These are phyloP conservation scores for Oncorhynchus masou DNA, from an alignment of 2,113 vertebrate genomes.

Conservation along the genomic window DNA sequence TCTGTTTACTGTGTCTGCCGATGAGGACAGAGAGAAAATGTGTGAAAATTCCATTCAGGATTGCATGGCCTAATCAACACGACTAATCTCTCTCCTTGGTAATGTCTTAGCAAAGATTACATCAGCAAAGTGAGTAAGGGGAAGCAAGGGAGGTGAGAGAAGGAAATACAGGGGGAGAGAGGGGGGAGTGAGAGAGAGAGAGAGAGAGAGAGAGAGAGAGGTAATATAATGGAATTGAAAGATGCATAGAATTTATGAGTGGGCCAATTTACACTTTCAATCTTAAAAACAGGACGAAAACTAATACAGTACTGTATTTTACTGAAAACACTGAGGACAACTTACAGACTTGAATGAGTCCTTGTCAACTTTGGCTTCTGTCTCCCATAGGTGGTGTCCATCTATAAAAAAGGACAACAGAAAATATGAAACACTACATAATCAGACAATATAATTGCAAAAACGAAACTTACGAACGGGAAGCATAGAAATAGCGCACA, in stretches of 20 bases:
- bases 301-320: no score
- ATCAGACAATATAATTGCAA: background rate
- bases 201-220: slow-evolving; percentile 22
- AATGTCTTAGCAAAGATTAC: slow-evolving; percentile 68
- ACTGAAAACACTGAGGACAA: slow-evolving; percentile 36
- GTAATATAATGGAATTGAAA: no score
- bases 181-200: slow-evolving; percentile 11
- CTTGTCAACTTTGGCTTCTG: slow-evolving; percentile 94
- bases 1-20: background rate
- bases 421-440: background rate
- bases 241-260: no score
- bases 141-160: slow-evolving; percentile 9
- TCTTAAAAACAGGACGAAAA: no score
- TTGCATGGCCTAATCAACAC: slow-evolving; percentile 68
- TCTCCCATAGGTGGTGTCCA: slow-evolving; percentile 98
- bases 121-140: slow-evolving; percentile 65
- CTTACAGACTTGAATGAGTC: slow-evolving; percentile 93
- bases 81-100: slow-evolving; percentile 48
- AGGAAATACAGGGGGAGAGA: background rate
- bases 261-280: no score
- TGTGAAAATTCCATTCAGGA: slow-evolving; percentile 71
- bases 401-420: slow-evolving; percentile 73
- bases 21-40: slow-evolving; percentile 36
- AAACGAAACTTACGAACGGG: background rate
- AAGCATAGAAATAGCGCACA: no score